Base-by-base conservation (phyloP, 2,888 invertebrate species). In the Sepioteuthis lessoniana region DNA sequence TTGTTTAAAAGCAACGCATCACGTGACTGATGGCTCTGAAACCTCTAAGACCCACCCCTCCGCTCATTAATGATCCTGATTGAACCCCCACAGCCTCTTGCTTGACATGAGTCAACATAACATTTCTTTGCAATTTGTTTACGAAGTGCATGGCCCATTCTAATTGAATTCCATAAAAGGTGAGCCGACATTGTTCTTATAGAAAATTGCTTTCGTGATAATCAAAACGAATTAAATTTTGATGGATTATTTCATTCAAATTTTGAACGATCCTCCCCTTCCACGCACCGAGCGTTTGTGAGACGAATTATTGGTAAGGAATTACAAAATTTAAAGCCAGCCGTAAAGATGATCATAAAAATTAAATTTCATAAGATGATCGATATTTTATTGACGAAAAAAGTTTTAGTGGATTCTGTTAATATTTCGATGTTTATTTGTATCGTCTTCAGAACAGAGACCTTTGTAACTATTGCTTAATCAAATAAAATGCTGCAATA, bases 211-310 rank as follows among this genome's bases (percentile, higher is more conserved):
- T 76, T 76, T 76, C n/a, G n/a, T 35, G 76, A 76, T 76, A 76
- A 76, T 76, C 76, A 76, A 76, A n/a, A 76, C 76, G 76, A 76
- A 35, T 76, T 76, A 76, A 35, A 76, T 76, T 76, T 76, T 76
- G 76, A 13, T 7, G 76, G n/a, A 76, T 31, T 76, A 4, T n/a
- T 76, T 76, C 2, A 76, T 76, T 76, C n/a, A 2, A 76, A 76
- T 76, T 10, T 16, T 35, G 16, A 76, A n/a, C 19, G n/a, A n/a
- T 13, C 31, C 16, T 10, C 31, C n/a, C 19, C n/a, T 7, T 42
- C 42, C 42, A 42, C 76, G 0, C 10, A 31, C 31, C 76, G 31
- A 5, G 7, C 50, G 50, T 76, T n/a, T 5, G 8, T 13, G n/a
- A 31, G 31, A 76, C 13, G n/a, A 31, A 1, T 31, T 76, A 76